A percentile compares a stretch with the other conserved stretches of the same genome.
Conservation (phyloP, 2,797 vertebrate genomes). For the Enteromius afrohamiltoni region DNA sequence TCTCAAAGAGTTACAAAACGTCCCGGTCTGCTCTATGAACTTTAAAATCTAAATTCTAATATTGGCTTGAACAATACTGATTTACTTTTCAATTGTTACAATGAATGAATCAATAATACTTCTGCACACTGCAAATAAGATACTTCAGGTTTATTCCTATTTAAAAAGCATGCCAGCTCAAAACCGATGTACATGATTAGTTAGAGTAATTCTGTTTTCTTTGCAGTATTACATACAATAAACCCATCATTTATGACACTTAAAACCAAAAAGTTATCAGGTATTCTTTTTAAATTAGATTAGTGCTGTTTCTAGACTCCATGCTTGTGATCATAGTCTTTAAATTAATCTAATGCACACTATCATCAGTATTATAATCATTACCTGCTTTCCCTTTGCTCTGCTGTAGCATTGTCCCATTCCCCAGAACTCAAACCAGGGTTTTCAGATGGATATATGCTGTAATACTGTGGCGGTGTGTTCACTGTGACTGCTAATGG, state of each 20-base stretch:
- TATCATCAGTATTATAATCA: neutral
- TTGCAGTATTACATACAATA: neutral
- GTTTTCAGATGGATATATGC: slow-evolving; percentile 72
- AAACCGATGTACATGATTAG: neutral
- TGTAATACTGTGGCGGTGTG: slow-evolving; percentile 72
- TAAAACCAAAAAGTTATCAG: neutral
- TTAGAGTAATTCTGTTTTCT: neutral
- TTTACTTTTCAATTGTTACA: neutral
- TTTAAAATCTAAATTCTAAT: neutral
- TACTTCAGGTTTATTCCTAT: neutral
- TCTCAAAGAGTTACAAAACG: neutral
- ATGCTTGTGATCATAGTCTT: neutral
- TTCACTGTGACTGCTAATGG: neutral
- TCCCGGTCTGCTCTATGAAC: neutral
- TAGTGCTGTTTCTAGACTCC: neutral
- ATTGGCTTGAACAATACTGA: neutral
- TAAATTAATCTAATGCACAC: neutral
- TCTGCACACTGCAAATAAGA: neutral
- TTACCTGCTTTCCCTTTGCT: slow-evolving; percentile 73
- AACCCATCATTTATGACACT: neutral
- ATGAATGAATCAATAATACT: neutral
- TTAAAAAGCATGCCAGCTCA: neutral
- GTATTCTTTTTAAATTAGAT: neutral
- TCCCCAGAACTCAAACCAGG: slow-evolving; percentile 66
- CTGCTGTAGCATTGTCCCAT: slow-evolving; percentile 16